Evolutionary conservation across 2,113 vertebrate genomes (phyloP), one percentile per base, ranked within the genome.

Genomic region (Vidua macroura): DNA sequence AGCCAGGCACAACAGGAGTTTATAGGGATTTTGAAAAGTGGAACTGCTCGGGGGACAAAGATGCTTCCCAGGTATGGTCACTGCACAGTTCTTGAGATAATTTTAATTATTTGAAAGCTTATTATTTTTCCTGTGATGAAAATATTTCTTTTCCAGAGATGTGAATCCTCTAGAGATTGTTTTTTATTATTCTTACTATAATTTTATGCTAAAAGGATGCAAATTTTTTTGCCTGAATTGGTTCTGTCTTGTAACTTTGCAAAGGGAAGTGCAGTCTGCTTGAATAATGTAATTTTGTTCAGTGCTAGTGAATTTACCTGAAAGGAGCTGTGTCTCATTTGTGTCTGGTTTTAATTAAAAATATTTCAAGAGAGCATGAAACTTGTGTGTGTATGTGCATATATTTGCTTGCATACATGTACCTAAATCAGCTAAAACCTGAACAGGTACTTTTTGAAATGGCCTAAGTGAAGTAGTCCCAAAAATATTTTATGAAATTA

Each of bases 1-100:
- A 97, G 96, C 97, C 96, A 96, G 96, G 90, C 94, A 92, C 98
- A 93, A 95, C 96, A 96, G 97, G 95, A 97, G 95, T 94, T 97
- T 94, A 94, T 56, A 97, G 94, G 96, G 97, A 97, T 97, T 97
- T 95, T 76, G 96, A 76, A 96, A 97, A 97, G 97, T 97, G 94
- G 94, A 97, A 82, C 97, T 97, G 97, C 97, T 96, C 97, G 91
- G 95, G 95, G 96, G 89, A 97, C 97, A 94, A 97, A 97, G 98
- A 98, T 99, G 98, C 90, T 90, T 91, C 97, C 98, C 98, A 98
- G 98, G 98, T 98, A 98, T 62, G 86, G 76, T 88, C 82, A 35
- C 89, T 37, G 43, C 52, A 66, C 87, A 41, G 63, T 58, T 94
- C 37, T 82, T 30, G 52, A 83, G 63, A 37, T 77, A 48, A 58